Evolutionary conservation across 2,797 vertebrate species (phyloP).

Genomic region (Sciurus vulgaris): DNA sequence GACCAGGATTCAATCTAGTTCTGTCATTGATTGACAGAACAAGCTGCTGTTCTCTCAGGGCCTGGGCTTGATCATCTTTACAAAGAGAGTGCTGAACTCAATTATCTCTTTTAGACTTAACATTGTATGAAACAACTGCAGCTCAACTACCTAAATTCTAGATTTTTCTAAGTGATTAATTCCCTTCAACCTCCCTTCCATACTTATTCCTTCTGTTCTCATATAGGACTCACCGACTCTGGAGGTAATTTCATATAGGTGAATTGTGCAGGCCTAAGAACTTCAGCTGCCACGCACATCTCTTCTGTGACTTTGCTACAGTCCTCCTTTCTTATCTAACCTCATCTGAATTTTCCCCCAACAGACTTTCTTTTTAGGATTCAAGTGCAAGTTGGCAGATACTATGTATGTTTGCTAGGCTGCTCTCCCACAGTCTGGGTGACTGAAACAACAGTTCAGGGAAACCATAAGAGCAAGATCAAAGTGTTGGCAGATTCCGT

Average conservation of each 20-base stretch:
- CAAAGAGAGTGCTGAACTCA: background rate
- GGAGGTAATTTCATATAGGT: background rate
- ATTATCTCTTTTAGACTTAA: background rate
- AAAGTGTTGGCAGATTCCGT: background rate
- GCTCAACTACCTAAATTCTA: background rate
- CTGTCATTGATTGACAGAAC: background rate
- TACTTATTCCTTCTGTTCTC: background rate
- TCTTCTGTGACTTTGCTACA: background rate
- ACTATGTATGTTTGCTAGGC: background rate
- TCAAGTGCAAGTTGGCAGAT: background rate
- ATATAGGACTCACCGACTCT: background rate
- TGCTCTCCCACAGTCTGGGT: background rate
- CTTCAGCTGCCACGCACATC: background rate
- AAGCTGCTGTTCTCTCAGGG: background rate
- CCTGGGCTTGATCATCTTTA: background rate
- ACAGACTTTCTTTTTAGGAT: background rate
- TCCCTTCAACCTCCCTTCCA: background rate
- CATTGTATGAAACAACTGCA: constrained; percentile 1
- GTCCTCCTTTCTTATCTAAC: background rate
- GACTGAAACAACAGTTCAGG: background rate
- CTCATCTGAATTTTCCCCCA: background rate
- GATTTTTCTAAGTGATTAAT: background rate
- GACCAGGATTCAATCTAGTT: background rate
- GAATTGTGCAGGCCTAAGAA: background rate
- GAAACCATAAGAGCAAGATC: background rate